phyloP scores from a whole-genome alignment of 2,113 vertebrate species.

The Dendropsophus ebraccatus region DNA sequence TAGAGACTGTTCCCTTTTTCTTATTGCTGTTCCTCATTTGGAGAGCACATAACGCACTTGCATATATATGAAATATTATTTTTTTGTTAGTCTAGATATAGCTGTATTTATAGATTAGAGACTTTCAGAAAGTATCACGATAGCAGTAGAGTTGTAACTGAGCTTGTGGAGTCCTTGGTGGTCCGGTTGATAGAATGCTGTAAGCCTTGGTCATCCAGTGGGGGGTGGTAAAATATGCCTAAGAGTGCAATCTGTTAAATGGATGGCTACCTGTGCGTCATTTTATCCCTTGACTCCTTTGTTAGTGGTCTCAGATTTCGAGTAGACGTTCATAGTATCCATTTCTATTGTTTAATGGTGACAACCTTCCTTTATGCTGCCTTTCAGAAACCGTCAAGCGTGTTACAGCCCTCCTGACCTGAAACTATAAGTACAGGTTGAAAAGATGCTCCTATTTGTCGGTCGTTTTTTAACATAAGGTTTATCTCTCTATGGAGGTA shows the following conservation, averaged over 20 bases:
- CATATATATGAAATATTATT: too few species aligned
- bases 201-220: not conserved
- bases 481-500: too few species aligned
- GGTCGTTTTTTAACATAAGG: too few species aligned
- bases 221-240: not conserved
- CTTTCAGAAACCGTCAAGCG: not conserved
- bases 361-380: not conserved
- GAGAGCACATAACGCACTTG: too few species aligned
- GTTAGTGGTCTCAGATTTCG: not conserved
- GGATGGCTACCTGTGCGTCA: not conserved
- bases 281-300: not conserved
- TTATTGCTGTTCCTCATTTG: too few species aligned
- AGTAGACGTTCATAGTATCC: not conserved
- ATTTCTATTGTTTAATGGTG: conserved; percentile 2
- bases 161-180: not conserved
- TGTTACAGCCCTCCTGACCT: not conserved
- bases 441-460: too few species aligned
- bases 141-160: too few species aligned
- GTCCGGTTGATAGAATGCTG: not conserved
- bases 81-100: too few species aligned
- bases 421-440: too few species aligned
- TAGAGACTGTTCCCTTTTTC: too few species aligned
- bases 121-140: too few species aligned
- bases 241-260: not conserved
- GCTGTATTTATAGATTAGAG: too few species aligned